Base-by-base conservation (phyloP, 2,113 vertebrate genomes). In the Thunnus thynnus region DNA sequence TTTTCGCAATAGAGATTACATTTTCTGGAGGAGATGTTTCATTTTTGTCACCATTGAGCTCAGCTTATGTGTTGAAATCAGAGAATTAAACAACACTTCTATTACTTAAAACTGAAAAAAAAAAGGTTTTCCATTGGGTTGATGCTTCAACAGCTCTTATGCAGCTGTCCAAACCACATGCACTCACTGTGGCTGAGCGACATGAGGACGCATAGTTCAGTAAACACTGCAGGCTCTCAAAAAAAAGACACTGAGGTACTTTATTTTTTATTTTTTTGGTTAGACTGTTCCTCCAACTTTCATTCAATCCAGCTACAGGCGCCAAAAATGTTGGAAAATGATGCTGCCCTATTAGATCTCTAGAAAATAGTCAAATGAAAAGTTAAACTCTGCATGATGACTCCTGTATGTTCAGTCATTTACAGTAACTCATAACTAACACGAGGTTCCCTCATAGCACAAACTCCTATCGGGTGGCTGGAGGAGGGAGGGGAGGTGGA, bases 381-480 rank as follows among this genome's bases (percentile, higher is more conserved):
- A 41, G 25, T 54, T 72, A 44, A n/a, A 63, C 36, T 30, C 27
- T 9, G 10, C 61, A 63, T 63, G 36, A 11, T 18, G 61, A 5
- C 13, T 12, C 17, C 12, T 61, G 58, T 61, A 30, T n/a, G 13
- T 47, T 20, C 22, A n/a, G 3, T 8, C 14, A 2, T 70, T 78
- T 83, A 81, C 77, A 82, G 55, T 76, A 79, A 66, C 84, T 76
- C 68, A 68, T 47, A 76, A 83, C 66, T 48, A 86, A 75, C 71
- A 66, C 60, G 30, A 77, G 64, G 18, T 54, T 52, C 22, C 51
- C 11, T 72, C 72, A 41, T 32, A 55, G 32, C 44, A 55, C 75
- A 82, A 52, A 65, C 76, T 56, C 60, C 60, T 46, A 13, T 48
- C 41, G 13, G 70, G 67, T 27, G 72, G 68, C 36, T 9, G 36